A percentile compares a stretch with the other conserved stretches of the same genome.
Evolutionary conservation across 2,113 vertebrate species (phyloP).

Genomic region (Odontophorus gujanensis): DNA sequence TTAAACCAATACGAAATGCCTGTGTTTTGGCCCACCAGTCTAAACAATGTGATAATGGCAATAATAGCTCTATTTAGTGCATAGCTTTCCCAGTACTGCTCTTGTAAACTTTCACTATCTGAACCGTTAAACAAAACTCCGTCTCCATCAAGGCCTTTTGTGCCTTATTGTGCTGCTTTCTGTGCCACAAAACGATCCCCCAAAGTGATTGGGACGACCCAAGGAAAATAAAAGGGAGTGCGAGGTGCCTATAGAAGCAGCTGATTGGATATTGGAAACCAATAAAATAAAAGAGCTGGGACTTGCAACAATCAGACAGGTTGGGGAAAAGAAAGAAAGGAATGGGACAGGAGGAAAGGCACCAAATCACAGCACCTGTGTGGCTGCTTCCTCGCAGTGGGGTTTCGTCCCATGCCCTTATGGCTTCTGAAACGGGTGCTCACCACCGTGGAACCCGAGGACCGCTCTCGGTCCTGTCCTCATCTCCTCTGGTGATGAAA

Average conservation of each 20-base stretch:
- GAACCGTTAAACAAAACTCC: conserved; percentile 16
- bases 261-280: not conserved
- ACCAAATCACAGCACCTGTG: not conserved
- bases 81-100: conserved; percentile 10
- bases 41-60: not conserved
- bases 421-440: accelerated
- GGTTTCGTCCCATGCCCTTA: not conserved
- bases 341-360: not conserved
- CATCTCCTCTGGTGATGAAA: conserved; percentile 1
- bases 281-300: accelerated
- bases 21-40: not conserved
- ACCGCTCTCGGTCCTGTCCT: not conserved
- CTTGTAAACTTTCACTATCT: conserved; percentile 54
- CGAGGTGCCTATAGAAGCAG: not conserved
- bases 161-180: not conserved
- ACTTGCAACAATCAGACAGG: accelerated
- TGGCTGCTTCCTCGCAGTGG: accelerated
- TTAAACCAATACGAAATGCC: not conserved
- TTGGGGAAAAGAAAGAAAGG: not conserved
- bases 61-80: not conserved
- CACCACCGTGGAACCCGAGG: not conserved
- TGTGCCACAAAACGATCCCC: not conserved
- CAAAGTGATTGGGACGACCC: not conserved
- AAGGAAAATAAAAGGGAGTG: not conserved
- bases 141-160: conserved; percentile 14